Evolutionary conservation across 2,888 invertebrate species (phyloP).

Genomic region (Agelastica alni): DNA sequence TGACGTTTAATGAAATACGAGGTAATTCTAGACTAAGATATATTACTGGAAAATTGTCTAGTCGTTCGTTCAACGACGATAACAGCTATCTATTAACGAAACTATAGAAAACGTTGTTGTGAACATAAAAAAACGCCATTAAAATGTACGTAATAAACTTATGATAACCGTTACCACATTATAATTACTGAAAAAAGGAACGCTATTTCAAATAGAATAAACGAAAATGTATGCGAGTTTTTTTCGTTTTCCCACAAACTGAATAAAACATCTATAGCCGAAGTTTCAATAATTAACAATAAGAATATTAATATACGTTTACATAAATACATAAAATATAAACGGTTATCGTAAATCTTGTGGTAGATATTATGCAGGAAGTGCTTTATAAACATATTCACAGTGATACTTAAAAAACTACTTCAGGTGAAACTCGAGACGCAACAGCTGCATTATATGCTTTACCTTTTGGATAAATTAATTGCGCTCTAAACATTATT

Average conservation of each 20-base stretch:
- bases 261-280: neutral
- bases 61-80: too few relatives aligned
- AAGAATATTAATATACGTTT: constrained; percentile 11
- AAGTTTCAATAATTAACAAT: constrained; percentile 17
- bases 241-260: constrained; percentile 6
- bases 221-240: too few relatives aligned
- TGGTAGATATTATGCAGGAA: constrained; percentile 35
- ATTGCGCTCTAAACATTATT: constrained; percentile 28
- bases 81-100: too few relatives aligned
- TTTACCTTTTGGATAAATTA: constrained; percentile 33
- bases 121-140: too few relatives aligned
- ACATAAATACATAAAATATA: constrained; percentile 14
- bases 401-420: constrained; percentile 35
- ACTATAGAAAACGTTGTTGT: too few relatives aligned
- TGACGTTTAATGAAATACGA: too few relatives aligned
- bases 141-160: too few relatives aligned
- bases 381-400: constrained; percentile 41
- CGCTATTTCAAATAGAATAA: too few relatives aligned
- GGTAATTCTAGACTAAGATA: too few relatives aligned
- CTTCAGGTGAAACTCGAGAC: constrained; percentile 41
- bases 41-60: too few relatives aligned
- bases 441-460: constrained; percentile 29
- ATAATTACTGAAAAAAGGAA: too few relatives aligned
- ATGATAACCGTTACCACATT: too few relatives aligned
- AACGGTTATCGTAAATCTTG: constrained; percentile 35